These are phyloP conservation scores for Ursus arctos DNA, from an alignment of 2,113 vertebrate species.

Conservation along the genomic window DNA sequence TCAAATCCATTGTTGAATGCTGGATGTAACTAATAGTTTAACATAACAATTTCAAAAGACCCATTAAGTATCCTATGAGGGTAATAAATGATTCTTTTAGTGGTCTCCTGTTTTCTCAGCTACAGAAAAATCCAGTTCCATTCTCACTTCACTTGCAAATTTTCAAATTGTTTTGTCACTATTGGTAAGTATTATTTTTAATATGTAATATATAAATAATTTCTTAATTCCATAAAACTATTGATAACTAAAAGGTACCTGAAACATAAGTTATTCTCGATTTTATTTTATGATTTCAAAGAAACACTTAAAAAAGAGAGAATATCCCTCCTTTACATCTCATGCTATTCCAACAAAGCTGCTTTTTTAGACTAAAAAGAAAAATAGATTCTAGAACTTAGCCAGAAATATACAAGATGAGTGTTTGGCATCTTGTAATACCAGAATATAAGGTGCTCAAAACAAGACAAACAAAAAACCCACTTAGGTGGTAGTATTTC, in stretches of 20 bases:
- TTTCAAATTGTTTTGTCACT: background rate
- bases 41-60: background rate
- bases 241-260: background rate
- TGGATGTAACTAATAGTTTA: slow-evolving; percentile 5
- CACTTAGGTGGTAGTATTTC: background rate
- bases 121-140: background rate
- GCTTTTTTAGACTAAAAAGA: background rate
- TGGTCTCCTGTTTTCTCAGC: background rate
- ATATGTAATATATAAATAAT: background rate
- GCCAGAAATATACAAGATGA: background rate
- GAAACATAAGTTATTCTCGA: background rate
- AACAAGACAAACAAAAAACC: background rate
- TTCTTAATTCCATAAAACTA: background rate
- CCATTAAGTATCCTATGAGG: background rate
- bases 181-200: background rate
- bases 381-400: background rate
- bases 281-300: background rate
- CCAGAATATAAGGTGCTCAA: background rate
- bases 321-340: background rate
- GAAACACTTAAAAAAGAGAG: background rate
- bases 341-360: background rate
- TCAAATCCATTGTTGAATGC: background rate
- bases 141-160: background rate
- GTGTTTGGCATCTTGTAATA: background rate
- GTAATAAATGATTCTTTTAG: background rate